phyloP scores from a whole-genome alignment of 2,113 vertebrate species.

The Tauraco erythrolophus region DNA sequence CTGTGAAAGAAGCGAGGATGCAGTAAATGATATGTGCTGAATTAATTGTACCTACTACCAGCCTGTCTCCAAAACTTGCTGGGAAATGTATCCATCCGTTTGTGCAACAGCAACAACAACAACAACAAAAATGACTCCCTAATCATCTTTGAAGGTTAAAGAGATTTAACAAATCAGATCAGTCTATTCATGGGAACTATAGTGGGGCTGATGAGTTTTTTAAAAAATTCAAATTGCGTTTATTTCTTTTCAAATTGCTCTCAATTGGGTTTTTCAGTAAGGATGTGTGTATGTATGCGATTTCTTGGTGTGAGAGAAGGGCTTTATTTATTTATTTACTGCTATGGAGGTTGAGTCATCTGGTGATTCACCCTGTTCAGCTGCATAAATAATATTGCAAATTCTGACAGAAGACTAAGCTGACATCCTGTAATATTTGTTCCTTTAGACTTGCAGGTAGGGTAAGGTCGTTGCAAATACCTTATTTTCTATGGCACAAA shows the following conservation, averaged over 20 bases:
- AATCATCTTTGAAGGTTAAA: conserved; percentile 53
- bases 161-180: conserved; percentile 47
- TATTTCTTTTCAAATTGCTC: conserved; percentile 58
- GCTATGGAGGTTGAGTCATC: conserved; percentile 58
- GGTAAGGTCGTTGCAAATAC: neutral
- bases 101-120: conserved; percentile 33
- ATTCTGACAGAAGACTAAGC: neutral
- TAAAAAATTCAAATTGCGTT: conserved; percentile 33
- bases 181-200: conserved; percentile 49
- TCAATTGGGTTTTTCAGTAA: conserved; percentile 48
- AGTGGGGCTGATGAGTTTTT: conserved; percentile 33
- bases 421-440: neutral
- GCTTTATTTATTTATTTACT: conserved; percentile 53
- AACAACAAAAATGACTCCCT: conserved; percentile 45
- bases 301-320: conserved; percentile 24
- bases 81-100: conserved; percentile 38
- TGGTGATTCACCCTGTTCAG: conserved; percentile 55
- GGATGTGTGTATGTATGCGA: neutral
- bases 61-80: conserved; percentile 32
- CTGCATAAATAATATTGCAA: conserved; percentile 23
- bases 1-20: conserved; percentile 52
- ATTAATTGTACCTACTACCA: conserved; percentile 62
- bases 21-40: conserved; percentile 44
- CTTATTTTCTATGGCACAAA: neutral
- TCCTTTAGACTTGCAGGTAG: neutral